Evolutionary conservation across 2,113 vertebrate genomes (phyloP).

Genomic region (Hippocampus abdominalis): DNA sequence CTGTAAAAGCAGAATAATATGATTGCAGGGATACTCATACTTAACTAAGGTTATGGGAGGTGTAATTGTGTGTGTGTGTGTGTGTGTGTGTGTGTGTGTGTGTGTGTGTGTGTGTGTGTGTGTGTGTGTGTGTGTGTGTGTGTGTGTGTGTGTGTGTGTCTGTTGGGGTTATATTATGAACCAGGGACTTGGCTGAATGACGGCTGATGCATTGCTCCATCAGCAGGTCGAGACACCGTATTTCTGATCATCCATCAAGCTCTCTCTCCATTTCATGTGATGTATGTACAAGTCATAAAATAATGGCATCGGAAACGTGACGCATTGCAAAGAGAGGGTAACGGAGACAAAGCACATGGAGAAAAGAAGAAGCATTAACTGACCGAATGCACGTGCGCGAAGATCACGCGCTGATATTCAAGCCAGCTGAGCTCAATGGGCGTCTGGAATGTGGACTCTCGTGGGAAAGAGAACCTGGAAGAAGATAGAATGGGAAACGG

Average conservation of each 20-base stretch:
- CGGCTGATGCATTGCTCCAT: background rate
- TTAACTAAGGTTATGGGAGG: no score
- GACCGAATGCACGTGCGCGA: slow-evolving; percentile 10
- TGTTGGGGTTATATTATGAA: background rate
- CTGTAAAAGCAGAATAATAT: no score
- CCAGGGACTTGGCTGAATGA: background rate
- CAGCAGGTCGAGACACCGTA: background rate
- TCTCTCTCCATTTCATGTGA: background rate
- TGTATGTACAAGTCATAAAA: background rate
- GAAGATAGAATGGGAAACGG: slow-evolving; percentile 10
- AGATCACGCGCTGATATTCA: slow-evolving; percentile 1
- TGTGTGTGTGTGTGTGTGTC: no score
- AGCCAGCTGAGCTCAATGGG: slow-evolving; percentile 10
- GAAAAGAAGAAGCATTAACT: background rate
- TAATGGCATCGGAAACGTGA: background rate
- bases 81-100: no score
- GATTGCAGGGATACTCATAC: no score
- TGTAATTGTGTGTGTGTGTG: no score
- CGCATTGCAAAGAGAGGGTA: slow-evolving; percentile 1
- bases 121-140: no score
- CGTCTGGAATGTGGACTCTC: slow-evolving; percentile 7
- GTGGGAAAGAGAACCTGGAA: slow-evolving; percentile 8
- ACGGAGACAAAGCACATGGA: slow-evolving; percentile 7
- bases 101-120: no score
- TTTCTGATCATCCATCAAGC: background rate